phyloP scores from a whole-genome alignment of 2,797 vertebrate genomes.

The Pseudomugil gertrudae region DNA sequence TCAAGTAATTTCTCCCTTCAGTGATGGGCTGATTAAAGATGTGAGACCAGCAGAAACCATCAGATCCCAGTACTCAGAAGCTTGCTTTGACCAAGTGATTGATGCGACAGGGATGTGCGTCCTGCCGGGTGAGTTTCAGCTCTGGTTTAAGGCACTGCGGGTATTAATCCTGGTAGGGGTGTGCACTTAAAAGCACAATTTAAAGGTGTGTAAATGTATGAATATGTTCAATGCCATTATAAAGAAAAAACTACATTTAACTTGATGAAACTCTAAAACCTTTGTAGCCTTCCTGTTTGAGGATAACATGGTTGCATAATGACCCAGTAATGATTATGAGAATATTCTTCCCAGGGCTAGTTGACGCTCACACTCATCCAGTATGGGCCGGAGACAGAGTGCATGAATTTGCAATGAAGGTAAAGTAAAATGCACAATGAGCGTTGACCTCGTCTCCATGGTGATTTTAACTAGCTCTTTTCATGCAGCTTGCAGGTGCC shows the following conservation, averaged over 20 bases:
- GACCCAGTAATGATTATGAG: no score
- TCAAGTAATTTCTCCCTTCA: conserved; percentile 40
- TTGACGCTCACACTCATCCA: conserved; percentile 96
- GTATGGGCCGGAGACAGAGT: conserved; percentile 98
- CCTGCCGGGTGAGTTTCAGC: conserved; percentile 86
- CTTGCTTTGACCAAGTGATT: conserved; percentile 87
- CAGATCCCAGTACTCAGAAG: conserved; percentile 78
- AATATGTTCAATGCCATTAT: no score
- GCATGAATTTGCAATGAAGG: conserved; percentile 99
- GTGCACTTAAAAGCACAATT: no score
- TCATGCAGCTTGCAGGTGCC: conserved; percentile 89
- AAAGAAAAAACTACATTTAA: no score
- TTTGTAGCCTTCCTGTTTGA: no score
- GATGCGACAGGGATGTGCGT: conserved; percentile 93
- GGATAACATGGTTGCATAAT: no score
- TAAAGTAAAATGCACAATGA: conserved; percentile 59
- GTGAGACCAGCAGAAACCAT: conserved; percentile 86
- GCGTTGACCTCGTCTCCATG: rapidly evolving
- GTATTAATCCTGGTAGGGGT: no score
- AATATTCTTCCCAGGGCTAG: conserved; percentile 84
- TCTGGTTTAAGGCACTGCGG: not conserved
- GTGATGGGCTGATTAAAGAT: conserved; percentile 90
- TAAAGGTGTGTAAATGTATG: no score
- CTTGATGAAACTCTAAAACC: no score
- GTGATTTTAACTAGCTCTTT: not conserved